phyloP scores from a whole-genome alignment of 1,140 invertebrate genomes.

The Tetramorium simillimum region DNA sequence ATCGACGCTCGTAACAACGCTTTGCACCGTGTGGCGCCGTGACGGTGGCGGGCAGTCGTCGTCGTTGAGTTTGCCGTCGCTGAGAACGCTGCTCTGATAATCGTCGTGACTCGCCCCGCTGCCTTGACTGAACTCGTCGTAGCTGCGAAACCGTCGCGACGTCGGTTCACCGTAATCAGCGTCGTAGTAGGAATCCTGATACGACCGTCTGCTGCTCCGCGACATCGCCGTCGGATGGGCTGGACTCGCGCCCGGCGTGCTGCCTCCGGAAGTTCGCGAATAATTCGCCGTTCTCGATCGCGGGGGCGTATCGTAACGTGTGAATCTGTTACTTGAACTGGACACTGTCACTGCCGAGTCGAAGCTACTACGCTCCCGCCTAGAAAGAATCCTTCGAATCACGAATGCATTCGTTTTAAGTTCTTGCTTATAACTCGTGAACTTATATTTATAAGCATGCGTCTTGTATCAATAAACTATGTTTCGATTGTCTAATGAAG shows the following conservation, averaged over 20 bases:
- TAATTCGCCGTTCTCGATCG: conserved; percentile 83
- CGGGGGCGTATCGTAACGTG: conserved; percentile 83
- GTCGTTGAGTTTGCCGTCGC: conserved; percentile 80
- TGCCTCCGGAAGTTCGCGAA: conserved; percentile 81
- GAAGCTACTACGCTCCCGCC: conserved; percentile 82
- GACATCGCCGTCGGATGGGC: conserved; percentile 82
- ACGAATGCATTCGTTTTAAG: conserved; percentile 60
- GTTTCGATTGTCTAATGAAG: background rate
- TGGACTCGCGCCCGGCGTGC: conserved; percentile 83
- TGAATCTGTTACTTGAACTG: conserved; percentile 82
- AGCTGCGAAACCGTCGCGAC: conserved; percentile 86
- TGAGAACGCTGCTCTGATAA: conserved; percentile 80
- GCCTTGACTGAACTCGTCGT: conserved; percentile 89
- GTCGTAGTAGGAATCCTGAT: conserved; percentile 84
- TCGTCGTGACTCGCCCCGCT: conserved; percentile 88
- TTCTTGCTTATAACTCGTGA: conserved; percentile 43
- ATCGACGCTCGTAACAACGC: conserved; percentile 79
- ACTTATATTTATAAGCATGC: conserved; percentile 16
- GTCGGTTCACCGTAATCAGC: conserved; percentile 85
- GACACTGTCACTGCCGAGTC: conserved; percentile 82
- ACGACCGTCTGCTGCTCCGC: conserved; percentile 79
- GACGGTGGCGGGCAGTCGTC: conserved; percentile 78
- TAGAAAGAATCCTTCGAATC: conserved; percentile 75
- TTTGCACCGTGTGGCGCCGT: conserved; percentile 80
- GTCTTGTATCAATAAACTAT: background rate